These are phyloP conservation scores for Amazona vittata DNA, from an alignment of 2,113 vertebrate species.

Conservation along the genomic window DNA sequence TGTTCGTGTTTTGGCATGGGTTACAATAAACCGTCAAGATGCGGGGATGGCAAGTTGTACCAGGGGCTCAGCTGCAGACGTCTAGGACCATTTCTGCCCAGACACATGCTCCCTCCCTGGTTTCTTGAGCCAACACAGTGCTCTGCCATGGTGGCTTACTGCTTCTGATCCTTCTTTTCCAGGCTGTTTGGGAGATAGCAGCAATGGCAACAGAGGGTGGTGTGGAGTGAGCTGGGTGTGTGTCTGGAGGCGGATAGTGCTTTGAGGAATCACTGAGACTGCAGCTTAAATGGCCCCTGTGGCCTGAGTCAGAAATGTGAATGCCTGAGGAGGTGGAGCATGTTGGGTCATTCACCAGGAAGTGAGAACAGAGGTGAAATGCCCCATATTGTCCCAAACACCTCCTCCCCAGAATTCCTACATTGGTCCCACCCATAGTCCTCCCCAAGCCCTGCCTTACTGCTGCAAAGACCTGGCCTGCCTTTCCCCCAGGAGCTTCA, in stretches of 20 bases:
- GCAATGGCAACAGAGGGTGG: not conserved
- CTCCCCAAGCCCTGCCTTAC: not conserved
- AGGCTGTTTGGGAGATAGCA: not conserved
- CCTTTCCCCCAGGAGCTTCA: not conserved
- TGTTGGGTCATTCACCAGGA: not conserved
- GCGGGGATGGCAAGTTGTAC: not conserved
- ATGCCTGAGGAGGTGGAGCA: not conserved
- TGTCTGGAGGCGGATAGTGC: fast-evolving
- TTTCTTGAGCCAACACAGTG: not conserved
- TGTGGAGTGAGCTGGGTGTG: fast-evolving
- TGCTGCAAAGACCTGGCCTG: not conserved
- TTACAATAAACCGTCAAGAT: not conserved
- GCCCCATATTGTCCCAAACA: not conserved
- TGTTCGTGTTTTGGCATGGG: fast-evolving
- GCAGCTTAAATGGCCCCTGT: not conserved
- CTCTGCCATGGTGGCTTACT: fast-evolving
- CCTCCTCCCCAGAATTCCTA: not conserved
- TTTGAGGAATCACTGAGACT: fast-evolving
- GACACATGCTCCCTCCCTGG: too few relatives aligned
- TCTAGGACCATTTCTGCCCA: not conserved
- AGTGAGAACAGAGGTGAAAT: not conserved
- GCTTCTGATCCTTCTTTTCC: not conserved
- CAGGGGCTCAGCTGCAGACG: not conserved
- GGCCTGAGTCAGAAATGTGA: not conserved
- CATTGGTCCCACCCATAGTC: not conserved